Evolutionary conservation across 2,888 invertebrate species (phyloP).

Genomic region (Petrolisthes manimaculis): DNA sequence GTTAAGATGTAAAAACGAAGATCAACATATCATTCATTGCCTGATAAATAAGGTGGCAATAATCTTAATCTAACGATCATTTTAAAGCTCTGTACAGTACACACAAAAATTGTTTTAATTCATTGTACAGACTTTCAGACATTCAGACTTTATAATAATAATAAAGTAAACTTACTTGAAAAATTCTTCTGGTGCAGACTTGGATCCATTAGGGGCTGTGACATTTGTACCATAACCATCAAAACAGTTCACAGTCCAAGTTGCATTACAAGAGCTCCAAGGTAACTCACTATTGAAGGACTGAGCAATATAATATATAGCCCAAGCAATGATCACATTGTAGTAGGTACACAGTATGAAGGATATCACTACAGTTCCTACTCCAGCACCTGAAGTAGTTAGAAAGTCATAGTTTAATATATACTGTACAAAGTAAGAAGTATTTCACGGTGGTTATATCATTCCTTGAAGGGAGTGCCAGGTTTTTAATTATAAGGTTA

Average conservation of each 20-base stretch:
- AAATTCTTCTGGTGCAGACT: conserved; percentile 53
- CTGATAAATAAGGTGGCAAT: no score
- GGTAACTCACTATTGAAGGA: conserved; percentile 73
- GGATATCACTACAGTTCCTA: conserved; percentile 93
- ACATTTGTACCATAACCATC: conserved; percentile 69
- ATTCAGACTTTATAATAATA: background rate
- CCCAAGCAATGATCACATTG: conserved; percentile 75
- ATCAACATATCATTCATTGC: no score
- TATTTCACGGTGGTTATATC: no score
- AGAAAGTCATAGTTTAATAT: background rate
- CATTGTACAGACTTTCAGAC: background rate
- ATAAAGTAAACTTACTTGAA: conserved; percentile 42
- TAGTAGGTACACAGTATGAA: conserved; percentile 82
- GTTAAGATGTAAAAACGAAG: no score
- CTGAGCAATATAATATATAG: conserved; percentile 81
- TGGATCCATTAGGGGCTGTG: conserved; percentile 33
- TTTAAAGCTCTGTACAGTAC: no score
- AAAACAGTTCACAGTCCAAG: conserved; percentile 82
- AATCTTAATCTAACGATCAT: no score
- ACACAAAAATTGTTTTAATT: no score
- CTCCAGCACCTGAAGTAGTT: conserved; percentile 84
- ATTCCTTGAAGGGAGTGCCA: no score
- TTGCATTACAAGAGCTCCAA: conserved; percentile 77
- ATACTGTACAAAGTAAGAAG: no score
- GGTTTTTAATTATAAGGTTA: no score